Conservation (phyloP, 1,140 invertebrate genomes). For the Drusus annulatus region DNA sequence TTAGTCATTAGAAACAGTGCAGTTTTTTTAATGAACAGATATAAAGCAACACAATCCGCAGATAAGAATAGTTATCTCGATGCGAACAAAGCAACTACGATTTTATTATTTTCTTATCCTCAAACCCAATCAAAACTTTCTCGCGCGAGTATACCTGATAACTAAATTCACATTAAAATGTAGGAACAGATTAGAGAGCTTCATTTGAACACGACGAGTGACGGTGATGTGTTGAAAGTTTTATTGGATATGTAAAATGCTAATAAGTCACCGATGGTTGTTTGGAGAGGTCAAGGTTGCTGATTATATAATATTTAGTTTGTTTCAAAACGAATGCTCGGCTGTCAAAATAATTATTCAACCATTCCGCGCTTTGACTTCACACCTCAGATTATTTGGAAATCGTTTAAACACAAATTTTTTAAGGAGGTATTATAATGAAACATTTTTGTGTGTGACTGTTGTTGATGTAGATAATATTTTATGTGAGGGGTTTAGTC, state of each 20-base stretch:
- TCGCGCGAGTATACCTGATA: neutral
- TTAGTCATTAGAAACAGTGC: no score
- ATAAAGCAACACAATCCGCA: neutral
- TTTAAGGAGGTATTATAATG: no score
- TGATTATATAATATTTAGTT: neutral
- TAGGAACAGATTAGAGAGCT: neutral
- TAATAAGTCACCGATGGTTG: neutral
- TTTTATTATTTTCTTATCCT: neutral
- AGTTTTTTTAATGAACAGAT: no score
- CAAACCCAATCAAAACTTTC: slow-evolving; percentile 2
- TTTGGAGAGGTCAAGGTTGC: neutral
- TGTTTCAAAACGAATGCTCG: neutral
- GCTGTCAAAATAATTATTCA: neutral
- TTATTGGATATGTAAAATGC: slow-evolving; percentile 1
- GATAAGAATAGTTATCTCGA: neutral
- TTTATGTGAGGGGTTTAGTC: no score
- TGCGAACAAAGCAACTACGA: neutral
- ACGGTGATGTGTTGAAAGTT: slow-evolving; percentile 15
- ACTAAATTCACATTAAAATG: neutral
- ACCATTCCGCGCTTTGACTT: neutral
- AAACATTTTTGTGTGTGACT: no score
- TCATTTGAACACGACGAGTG: neutral
- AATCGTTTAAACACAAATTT: neutral
- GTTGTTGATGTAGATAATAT: no score
- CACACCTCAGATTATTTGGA: slow-evolving; percentile 4